Base-by-base conservation (phyloP, 2,797 vertebrate species). In the Amniataba percoides region DNA sequence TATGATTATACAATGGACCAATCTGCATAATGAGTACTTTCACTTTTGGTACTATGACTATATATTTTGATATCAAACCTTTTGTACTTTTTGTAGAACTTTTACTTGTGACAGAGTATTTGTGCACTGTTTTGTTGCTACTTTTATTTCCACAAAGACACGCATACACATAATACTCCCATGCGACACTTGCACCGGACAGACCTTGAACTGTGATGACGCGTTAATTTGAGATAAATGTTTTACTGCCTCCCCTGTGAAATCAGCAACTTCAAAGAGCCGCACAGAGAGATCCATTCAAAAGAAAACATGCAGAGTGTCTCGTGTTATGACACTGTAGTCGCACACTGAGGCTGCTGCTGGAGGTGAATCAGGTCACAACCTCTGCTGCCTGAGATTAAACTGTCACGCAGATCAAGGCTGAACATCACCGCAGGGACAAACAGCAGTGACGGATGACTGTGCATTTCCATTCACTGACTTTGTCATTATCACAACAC, bases 371-470 rank as follows among this genome's bases (percentile, higher is more conserved):
- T n/a, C 3, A 21, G 81, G 76, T 71, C 61, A 27, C 2, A 27
- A 77, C 68, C 79, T 77, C 48, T 67, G 57, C 62, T 19, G 39
- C 60, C 57, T 61, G 62, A 71, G 52, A 58, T 68, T 49, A 66
- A 71, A 80, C 7, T 43, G 57, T 49, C 56, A 70, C 69, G 51
- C 11, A 25, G 57, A 57, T 64, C 43, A 57, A 66, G 62, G 57
- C 74, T 42, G 55, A 64, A 23, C 49, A 12, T 5, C 18, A 11
- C 2, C 12, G 18, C 7, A 19, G 3, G n/a, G n/a, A 7, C 16
- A 18, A 48, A 61, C n/a, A 15, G 21, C 11, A 55, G 51, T 43
- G 53, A 66, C 21, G 36, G 58, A 74, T 69, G 57, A 68, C 58
- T 15, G 61, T 62, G 64, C 72, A 58, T 2, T 67, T 71, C 55